Percentiles rank a stretch among this genome's conserved stretches.
These are phyloP conservation scores for Spinibarbus caldwelli DNA, from an alignment of 2,797 vertebrate genomes.

Conservation along the genomic window DNA sequence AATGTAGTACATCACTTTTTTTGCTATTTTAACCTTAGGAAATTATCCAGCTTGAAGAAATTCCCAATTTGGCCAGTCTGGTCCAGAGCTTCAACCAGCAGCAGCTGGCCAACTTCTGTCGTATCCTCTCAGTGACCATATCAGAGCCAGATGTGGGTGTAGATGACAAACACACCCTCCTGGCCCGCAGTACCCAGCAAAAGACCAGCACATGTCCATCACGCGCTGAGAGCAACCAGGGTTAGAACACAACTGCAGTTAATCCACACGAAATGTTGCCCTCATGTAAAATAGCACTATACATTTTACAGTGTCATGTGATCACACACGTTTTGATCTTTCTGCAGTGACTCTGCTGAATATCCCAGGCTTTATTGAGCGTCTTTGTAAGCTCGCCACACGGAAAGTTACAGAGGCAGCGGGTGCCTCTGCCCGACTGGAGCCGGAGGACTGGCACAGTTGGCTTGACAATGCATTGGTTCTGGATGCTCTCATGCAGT, in stretches of 20 bases:
- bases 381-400: constrained; percentile 94
- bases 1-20: background rate
- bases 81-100: constrained; percentile 99
- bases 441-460: constrained; percentile 97
- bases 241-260: constrained; percentile 67
- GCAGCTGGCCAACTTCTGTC: constrained; percentile 98
- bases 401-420: constrained; percentile 94
- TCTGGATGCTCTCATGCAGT: constrained; percentile 95
- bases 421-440: constrained; percentile 90
- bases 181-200: constrained; percentile 97
- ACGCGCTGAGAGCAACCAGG: constrained; percentile 95
- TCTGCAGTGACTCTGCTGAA: constrained; percentile 89
- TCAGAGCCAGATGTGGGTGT: constrained; percentile 95
- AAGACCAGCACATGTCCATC: constrained; percentile 90
- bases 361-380: constrained; percentile 96
- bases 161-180: constrained; percentile 96
- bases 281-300: background rate
- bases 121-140: constrained; percentile 97
- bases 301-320: background rate
- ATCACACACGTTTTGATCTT: no score
- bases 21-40: constrained; percentile 76
- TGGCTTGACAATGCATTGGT: constrained; percentile 97
- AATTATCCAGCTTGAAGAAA: constrained; percentile 96
- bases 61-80: constrained; percentile 90
- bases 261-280: background rate